A percentile compares a stretch with the other conserved stretches of the same genome.
phyloP scores from a whole-genome alignment of 2,888 invertebrate genomes.

The Cetonia aurata region DNA sequence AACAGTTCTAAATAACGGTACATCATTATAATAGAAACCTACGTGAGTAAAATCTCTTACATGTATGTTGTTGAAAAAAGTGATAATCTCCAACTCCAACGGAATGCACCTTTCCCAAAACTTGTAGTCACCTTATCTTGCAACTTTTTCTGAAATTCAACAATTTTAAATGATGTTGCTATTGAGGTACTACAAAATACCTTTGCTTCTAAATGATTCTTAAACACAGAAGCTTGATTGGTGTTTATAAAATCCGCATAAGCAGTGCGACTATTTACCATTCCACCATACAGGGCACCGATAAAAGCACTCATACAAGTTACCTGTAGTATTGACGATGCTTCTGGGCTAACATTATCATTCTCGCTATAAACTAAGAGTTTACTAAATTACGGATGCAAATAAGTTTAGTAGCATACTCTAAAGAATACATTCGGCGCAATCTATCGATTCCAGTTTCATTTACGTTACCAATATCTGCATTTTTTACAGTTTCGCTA shows the following conservation, averaged over 20 bases:
- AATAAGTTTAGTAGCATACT: constrained; percentile 43
- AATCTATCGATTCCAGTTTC: constrained; percentile 49
- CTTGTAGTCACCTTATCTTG: constrained; percentile 78
- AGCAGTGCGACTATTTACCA: constrained; percentile 71
- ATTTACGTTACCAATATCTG: constrained; percentile 29
- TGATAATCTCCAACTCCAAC: constrained; percentile 78
- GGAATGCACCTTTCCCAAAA: constrained; percentile 80
- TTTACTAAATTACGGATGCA: constrained; percentile 5
- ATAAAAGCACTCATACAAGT: constrained; percentile 71
- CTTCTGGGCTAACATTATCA: constrained; percentile 73
- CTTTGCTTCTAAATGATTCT: constrained; percentile 77
- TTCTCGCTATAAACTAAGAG: constrained; percentile 71
- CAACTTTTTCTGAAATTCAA: constrained; percentile 72
- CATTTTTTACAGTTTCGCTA: constrained; percentile 43
- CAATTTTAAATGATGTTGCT: constrained; percentile 13
- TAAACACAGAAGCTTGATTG: constrained; percentile 80
- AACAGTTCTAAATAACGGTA: constrained; percentile 68
- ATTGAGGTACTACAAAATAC: constrained; percentile 62
- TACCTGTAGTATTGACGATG: constrained; percentile 73
- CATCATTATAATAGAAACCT: background rate
- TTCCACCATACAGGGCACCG: constrained; percentile 77
- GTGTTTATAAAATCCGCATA: constrained; percentile 78
- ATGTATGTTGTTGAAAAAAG: constrained; percentile 77
- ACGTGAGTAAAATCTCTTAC: constrained; percentile 66
- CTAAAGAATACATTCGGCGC: constrained; percentile 42